Conservation (phyloP, 1,140 invertebrate species). For the Drosophila yakuba region DNA sequence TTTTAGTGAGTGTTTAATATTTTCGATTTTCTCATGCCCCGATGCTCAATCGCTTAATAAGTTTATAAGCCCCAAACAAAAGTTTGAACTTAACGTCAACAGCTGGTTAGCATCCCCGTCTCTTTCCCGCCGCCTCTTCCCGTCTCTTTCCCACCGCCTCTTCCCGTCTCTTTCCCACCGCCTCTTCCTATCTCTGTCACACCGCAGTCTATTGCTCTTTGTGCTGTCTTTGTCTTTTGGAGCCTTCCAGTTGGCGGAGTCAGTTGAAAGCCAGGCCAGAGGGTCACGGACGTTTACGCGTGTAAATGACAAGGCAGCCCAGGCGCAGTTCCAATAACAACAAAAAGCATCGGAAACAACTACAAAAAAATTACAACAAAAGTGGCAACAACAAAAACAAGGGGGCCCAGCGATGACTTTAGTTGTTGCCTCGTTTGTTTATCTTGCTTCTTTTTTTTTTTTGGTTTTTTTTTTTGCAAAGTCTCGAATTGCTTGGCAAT, state of each 20-base stretch:
- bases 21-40: constrained; percentile 10
- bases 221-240: constrained; percentile 26
- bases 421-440: constrained; percentile 45
- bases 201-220: constrained; percentile 16
- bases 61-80: constrained; percentile 21
- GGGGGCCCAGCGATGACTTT: constrained; percentile 25
- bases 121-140: background rate
- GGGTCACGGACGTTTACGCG: constrained; percentile 79
- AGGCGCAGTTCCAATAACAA: constrained; percentile 35
- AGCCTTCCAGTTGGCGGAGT: constrained; percentile 23
- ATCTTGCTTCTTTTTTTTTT: constrained; percentile 13
- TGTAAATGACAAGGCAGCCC: constrained; percentile 72
- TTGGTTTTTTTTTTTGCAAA: constrained; percentile 1
- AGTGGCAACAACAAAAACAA: constrained; percentile 10
- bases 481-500: constrained; percentile 44
- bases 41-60: background rate
- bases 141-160: background rate
- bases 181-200: constrained; percentile 4
- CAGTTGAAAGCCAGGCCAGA: constrained; percentile 66
- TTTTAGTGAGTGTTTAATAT: background rate
- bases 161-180: background rate
- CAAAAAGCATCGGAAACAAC: constrained; percentile 14
- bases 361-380: constrained; percentile 12
- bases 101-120: constrained; percentile 38
- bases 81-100: constrained; percentile 47